A percentile compares a stretch with the other conserved stretches of the same genome.
These are phyloP conservation scores for Eudorcas thomsonii DNA, from an alignment of 2,113 vertebrate genomes.

Conservation along the genomic window DNA sequence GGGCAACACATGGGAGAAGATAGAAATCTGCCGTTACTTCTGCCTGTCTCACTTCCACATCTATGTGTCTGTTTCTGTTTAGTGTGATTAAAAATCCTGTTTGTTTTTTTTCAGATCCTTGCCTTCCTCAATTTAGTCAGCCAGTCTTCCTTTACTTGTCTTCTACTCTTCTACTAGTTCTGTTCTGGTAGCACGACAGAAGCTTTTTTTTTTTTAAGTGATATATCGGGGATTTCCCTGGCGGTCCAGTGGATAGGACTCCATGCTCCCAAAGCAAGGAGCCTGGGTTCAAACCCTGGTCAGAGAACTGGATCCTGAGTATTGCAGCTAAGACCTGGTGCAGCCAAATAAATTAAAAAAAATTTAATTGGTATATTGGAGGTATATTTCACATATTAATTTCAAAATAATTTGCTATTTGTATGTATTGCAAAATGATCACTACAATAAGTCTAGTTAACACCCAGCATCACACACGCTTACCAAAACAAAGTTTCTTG, in stretches of 20 bases:
- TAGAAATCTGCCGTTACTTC: not conserved
- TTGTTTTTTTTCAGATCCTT: not conserved
- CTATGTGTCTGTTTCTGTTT: not conserved
- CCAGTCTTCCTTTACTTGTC: not conserved
- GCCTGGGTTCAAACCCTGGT: not conserved
- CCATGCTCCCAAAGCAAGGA: not conserved
- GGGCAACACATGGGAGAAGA: not conserved
- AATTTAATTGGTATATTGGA: not conserved
- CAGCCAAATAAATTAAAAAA: not conserved
- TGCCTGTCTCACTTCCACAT: not conserved
- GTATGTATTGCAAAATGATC: not conserved
- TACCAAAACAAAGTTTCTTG: not conserved
- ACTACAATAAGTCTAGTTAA: not conserved
- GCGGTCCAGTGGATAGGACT: not conserved
- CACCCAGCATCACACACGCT: not conserved
- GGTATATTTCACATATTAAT: not conserved
- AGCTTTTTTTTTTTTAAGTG: not conserved
- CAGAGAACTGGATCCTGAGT: not conserved
- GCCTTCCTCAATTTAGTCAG: not conserved
- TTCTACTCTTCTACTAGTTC: not conserved
- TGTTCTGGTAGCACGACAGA: not conserved
- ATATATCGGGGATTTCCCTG: not conserved
- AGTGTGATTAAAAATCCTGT: not conserved
- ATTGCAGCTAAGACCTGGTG: not conserved
- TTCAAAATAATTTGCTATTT: not conserved